Evolutionary conservation across 2,113 vertebrate genomes (phyloP).

Genomic region (Perccottus glenii): DNA sequence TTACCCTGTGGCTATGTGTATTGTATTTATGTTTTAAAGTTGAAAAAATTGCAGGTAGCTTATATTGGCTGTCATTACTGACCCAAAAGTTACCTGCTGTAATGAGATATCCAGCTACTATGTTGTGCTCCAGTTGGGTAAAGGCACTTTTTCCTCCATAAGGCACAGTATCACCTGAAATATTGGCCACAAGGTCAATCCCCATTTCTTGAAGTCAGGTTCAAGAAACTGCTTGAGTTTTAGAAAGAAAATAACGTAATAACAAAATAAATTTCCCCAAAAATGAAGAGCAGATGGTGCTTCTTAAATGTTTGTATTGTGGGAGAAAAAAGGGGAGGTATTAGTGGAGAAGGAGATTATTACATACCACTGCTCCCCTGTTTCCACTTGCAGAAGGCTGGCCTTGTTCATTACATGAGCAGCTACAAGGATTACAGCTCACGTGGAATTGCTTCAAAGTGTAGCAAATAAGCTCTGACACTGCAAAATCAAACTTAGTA

Average conservation of each 20-base stretch:
- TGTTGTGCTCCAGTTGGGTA: slow-evolving; percentile 86
- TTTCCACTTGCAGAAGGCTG: neutral
- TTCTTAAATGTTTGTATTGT: slow-evolving; percentile 17
- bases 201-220: slow-evolving; percentile 39
- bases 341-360: slow-evolving; percentile 51
- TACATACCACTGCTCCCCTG: slow-evolving; percentile 47
- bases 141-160: slow-evolving; percentile 69
- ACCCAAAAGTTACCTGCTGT: slow-evolving; percentile 92
- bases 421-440: slow-evolving; percentile 21
- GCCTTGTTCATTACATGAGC: neutral
- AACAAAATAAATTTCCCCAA: neutral
- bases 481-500: slow-evolving; percentile 26
- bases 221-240: neutral
- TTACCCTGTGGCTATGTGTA: no score
- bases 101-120: slow-evolving; percentile 93
- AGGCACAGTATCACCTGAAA: slow-evolving; percentile 35
- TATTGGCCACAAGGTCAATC: slow-evolving; percentile 39
- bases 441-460: slow-evolving; percentile 42
- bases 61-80: neutral
- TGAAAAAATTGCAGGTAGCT: neutral
- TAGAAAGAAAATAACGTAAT: neutral
- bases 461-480: slow-evolving; percentile 17
- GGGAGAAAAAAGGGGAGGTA: neutral
- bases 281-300: slow-evolving; percentile 8
- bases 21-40: no score